A percentile compares a stretch with the other conserved stretches of the same genome.
Conservation (phyloP, 2,113 vertebrate genomes). For the Corydoras sp. region DNA sequence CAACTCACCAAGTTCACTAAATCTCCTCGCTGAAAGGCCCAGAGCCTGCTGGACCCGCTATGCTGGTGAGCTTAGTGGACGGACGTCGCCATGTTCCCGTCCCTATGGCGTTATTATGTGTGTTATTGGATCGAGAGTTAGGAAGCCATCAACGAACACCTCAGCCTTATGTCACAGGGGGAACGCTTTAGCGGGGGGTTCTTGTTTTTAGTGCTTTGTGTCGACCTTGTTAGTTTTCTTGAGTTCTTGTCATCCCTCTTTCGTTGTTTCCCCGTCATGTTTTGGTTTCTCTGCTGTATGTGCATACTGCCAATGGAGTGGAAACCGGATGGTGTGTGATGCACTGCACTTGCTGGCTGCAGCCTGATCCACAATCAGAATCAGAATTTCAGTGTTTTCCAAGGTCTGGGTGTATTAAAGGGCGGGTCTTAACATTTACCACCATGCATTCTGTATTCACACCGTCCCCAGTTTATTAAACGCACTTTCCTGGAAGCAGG, state of each 20-base stretch:
- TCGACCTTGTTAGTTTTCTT: constrained; percentile 34
- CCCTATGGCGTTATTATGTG: constrained; percentile 17
- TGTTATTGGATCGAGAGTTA: constrained; percentile 23
- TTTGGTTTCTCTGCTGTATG: constrained; percentile 38
- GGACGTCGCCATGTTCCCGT: constrained; percentile 15
- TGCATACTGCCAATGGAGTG: constrained; percentile 44
- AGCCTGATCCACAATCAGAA: constrained; percentile 46
- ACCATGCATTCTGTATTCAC: background rate
- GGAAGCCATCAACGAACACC: constrained; percentile 1
- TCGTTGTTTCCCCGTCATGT: constrained; percentile 34
- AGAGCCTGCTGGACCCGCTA: background rate
- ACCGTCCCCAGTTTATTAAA: background rate
- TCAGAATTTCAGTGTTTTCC: background rate
- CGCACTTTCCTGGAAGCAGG: background rate
- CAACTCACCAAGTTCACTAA: background rate
- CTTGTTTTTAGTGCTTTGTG: constrained; percentile 24
- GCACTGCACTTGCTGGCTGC: constrained; percentile 55
- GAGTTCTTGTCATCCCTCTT: constrained; percentile 38
- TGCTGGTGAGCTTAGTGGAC: constrained; percentile 36
- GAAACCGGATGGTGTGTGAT: constrained; percentile 49
- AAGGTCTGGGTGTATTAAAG: constrained; percentile 47
- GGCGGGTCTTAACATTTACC: constrained; percentile 48
- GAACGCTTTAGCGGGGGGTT: constrained; percentile 20
- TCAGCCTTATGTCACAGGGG: constrained; percentile 11
- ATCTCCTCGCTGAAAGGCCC: background rate